A percentile compares a stretch with the other conserved stretches of the same genome.
phyloP scores from a whole-genome alignment of 2,888 invertebrate genomes.

The Conchocele bisecta region DNA sequence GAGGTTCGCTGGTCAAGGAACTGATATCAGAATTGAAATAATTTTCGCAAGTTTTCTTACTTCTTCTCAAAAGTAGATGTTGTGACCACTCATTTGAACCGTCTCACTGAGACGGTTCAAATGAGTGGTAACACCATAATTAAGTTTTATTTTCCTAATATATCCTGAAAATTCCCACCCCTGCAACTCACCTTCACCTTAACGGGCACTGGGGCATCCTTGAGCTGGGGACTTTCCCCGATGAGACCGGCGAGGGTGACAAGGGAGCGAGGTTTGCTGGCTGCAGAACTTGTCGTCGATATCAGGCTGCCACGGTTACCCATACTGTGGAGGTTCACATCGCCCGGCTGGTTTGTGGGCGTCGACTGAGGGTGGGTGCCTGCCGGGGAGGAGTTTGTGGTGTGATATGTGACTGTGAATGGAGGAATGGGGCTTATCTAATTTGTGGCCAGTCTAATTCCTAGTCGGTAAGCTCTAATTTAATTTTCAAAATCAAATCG shows the following conservation, averaged over 20 bases:
- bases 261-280: slow-evolving; percentile 92
- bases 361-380: slow-evolving; percentile 59
- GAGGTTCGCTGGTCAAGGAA: slow-evolving; percentile 89
- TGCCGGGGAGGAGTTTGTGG: slow-evolving; percentile 27
- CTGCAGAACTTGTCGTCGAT: slow-evolving; percentile 85
- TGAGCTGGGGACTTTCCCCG: slow-evolving; percentile 66
- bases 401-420: too few species aligned
- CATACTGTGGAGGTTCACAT: slow-evolving; percentile 85
- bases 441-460: too few species aligned
- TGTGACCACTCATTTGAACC: too few species aligned
- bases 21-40: slow-evolving; percentile 65
- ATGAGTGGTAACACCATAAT: too few species aligned
- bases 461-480: too few species aligned
- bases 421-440: too few species aligned
- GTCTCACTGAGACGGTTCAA: too few species aligned
- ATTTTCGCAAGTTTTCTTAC: not conserved
- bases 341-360: slow-evolving; percentile 74
- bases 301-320: slow-evolving; percentile 91
- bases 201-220: slow-evolving; percentile 83
- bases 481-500: too few species aligned
- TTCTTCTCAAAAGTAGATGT: too few species aligned
- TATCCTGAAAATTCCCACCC: not conserved
- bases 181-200: slow-evolving; percentile 85
- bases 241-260: slow-evolving; percentile 93
- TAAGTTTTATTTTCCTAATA: too few species aligned